Evolutionary conservation across 2,113 vertebrate species (phyloP), one percentile per base, ranked within the genome.

Genomic region (Hydrolagus affinis): DNA sequence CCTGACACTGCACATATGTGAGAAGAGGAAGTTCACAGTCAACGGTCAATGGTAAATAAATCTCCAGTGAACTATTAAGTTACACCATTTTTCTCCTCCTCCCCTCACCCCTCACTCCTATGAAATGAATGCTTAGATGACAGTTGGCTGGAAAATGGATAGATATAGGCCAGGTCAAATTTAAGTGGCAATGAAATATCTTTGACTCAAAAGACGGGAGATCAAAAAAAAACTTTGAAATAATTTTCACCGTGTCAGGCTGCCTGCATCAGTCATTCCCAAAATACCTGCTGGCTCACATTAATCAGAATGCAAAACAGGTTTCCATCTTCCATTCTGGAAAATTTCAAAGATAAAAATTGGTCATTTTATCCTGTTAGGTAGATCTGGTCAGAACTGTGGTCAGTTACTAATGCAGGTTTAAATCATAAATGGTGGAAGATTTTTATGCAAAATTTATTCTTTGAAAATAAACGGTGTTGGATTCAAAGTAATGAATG

Each of bases 261-360:
- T 60, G 88, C 86, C 87, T 87, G 87, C 74, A 87, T 87, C 88
- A 86, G 88, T 88, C 88, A 89, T 89, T 90, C 89, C 92, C 91
- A 90, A 89, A 89, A 90, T 90, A 88, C 78, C 78, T 83, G 62
- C 78, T 83, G 78, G 25, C 78, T 66, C 78, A 89, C 91, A 91
- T 88, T 88, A 88, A 91, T 91, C 91, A 91, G 90, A 92, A 91
- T 88, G 87, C 91, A 91, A 89, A 87, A 87, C 75, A 88, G 89
- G 86, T 88, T 91, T 91, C 88, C 88, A 86, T 90, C 88, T 87
- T 68, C 8, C 30, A 17, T 17, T 25, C 78, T 83, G 78, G 78
- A 83, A 64, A 83, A 83, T 83, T 83, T 83, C 78, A 83, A 83
- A 83, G 78, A 83, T 83, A 83, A 83, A 83, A 83, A 83, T 68